Evolutionary conservation across 2,113 vertebrate genomes (phyloP).

Genomic region (Aptenodytes forsteri): DNA sequence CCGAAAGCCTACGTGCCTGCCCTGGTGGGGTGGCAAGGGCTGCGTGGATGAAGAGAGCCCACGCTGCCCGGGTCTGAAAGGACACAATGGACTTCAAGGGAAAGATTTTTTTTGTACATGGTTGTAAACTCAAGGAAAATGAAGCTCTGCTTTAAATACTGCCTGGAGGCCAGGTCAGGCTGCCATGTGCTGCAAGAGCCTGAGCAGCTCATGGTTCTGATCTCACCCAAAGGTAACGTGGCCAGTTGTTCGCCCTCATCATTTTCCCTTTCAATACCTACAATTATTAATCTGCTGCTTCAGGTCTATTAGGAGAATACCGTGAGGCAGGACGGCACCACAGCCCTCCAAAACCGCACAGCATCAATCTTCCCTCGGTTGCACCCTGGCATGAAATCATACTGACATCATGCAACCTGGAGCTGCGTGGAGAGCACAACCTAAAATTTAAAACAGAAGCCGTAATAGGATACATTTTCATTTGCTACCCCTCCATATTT

Average conservation of each 20-base stretch:
- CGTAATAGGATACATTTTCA: background rate
- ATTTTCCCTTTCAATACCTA: background rate
- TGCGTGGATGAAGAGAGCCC: background rate
- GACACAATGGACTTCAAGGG: background rate
- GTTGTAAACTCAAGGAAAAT: background rate
- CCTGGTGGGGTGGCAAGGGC: background rate
- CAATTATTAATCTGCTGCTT: background rate
- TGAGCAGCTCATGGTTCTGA: background rate
- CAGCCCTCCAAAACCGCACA: background rate
- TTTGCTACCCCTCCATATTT: background rate
- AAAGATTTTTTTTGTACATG: background rate
- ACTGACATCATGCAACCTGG: slow-evolving; percentile 19
- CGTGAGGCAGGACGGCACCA: background rate
- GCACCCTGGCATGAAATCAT: background rate
- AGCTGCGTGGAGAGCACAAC: background rate
- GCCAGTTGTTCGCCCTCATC: background rate
- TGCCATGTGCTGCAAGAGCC: background rate
- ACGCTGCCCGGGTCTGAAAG: background rate
- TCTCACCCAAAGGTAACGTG: background rate
- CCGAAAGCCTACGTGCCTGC: background rate
- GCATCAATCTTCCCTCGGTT: background rate
- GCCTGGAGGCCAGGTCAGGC: background rate
- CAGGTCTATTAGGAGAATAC: background rate
- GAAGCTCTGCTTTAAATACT: background rate
- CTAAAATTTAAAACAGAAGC: slow-evolving; percentile 28